Conservation (phyloP, 2,888 invertebrate species). For the Hymenopus coronatus region DNA sequence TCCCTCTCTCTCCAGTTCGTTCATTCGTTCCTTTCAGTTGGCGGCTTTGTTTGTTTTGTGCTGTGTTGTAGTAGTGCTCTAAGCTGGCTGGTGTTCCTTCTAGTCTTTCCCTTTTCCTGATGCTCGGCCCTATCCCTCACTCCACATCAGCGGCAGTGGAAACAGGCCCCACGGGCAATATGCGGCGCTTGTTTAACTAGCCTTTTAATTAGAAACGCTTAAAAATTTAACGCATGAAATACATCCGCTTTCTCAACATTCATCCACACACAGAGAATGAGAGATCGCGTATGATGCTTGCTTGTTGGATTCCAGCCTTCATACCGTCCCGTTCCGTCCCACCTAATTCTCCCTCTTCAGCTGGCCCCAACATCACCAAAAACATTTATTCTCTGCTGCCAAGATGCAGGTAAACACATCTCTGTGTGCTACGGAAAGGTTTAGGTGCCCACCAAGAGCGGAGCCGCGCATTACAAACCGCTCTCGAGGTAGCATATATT, state of each 20-base stretch:
- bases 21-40: not conserved
- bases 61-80: conserved; percentile 14
- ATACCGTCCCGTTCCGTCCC: not conserved
- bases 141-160: conserved; percentile 4
- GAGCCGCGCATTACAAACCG: not conserved
- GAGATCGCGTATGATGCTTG: not conserved
- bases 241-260: conserved; percentile 40
- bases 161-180: conserved; percentile 13
- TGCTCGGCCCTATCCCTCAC: not conserved
- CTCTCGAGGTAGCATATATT: not conserved
- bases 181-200: conserved; percentile 47
- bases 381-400: conserved; percentile 15
- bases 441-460: not conserved
- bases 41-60: conserved; percentile 27
- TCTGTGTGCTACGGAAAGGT: not conserved
- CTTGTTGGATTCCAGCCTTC: too few relatives aligned
- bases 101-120: conserved; percentile 13
- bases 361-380: not conserved
- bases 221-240: conserved; percentile 49
- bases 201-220: conserved; percentile 51
- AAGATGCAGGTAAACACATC: conserved; percentile 15
- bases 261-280: conserved; percentile 1
- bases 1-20: not conserved
- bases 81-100: not conserved
- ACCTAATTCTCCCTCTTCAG: not conserved